Evolutionary conservation across 2,888 invertebrate species (phyloP), one percentile per base, ranked within the genome.

Genomic region (Drosophila bunnanda): DNA sequence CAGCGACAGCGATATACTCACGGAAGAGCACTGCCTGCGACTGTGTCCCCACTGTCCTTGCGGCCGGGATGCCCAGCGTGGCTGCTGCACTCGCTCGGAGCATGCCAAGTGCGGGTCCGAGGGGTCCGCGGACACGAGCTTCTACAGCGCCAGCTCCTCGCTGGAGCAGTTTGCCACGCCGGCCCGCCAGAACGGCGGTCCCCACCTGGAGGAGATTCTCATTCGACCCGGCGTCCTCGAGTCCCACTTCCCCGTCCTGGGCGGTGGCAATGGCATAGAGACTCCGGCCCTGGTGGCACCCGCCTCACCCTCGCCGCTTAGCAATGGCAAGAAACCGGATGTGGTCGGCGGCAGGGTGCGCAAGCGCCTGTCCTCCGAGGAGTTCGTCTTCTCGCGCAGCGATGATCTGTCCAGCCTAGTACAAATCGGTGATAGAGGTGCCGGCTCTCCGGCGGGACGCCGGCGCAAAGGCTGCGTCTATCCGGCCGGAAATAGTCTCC

Each of bases 401-500:
- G 94, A 94, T 76, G 94, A 94, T 32, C 90, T 95, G 69, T 94
- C 95, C 39, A 91, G 94, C 68, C 90, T 95, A 76, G 93, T 92
- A 75, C 92, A 92, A 90, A 86, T 92, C 61, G 82, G 88, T 41
- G 90, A 91, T 64, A 78, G 76, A 13, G 78, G 72, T 62, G 91
- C 70, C 50, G 68, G 66, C 32, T 90, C 90, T n/a, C 94, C 94
- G 48, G 93, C 93, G 88, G 94, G 93, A 82, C 94, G 94, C 2
- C 93, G 94, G 74, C 93, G 95, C 74, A 94, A 95, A 87, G 94
- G 94, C 82, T 94, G 94, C 80, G 94, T 95, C 50, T 95, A 95
- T 91, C 95, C 95, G 59, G 81, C 73, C 46, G 86, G 81, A 32
- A 84, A 77, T 32, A 89, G 48, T 30, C 76, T 88, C 28, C 80